Conservation (phyloP, 2,888 invertebrate genomes). For the Chymomyza procnemis region DNA sequence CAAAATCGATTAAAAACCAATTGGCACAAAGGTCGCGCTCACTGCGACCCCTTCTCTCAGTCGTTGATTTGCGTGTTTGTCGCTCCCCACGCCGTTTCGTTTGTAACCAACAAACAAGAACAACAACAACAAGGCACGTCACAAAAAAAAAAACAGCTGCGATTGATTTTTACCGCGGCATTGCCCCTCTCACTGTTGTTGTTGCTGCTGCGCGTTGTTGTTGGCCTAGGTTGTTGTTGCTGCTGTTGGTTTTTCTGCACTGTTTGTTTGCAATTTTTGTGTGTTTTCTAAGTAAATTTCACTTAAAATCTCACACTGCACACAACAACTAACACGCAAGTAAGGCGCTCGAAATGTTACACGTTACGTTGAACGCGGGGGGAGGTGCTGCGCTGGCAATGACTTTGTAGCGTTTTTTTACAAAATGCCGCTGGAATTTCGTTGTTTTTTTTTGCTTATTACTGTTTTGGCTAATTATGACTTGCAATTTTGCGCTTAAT, state of each 20-base stretch:
- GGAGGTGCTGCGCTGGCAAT: constrained; percentile 22
- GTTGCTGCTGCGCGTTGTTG: not conserved
- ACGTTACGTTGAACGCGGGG: too few relatives aligned
- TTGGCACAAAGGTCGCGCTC: constrained; percentile 28
- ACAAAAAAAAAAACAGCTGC: not conserved
- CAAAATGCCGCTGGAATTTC: not conserved
- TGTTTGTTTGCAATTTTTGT: too few relatives aligned
- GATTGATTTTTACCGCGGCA: constrained; percentile 8
- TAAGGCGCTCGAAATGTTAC: constrained; percentile 48
- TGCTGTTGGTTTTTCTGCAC: not conserved
- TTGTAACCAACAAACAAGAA: not conserved
- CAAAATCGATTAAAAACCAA: constrained; percentile 70
- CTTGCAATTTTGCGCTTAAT: not conserved
- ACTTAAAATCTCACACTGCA: too few relatives aligned
- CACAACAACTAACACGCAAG: constrained; percentile 12
- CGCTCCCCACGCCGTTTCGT: not conserved
- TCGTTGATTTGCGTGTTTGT: not conserved
- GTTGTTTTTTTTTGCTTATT: constrained; percentile 12
- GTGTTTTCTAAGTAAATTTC: constrained; percentile 36
- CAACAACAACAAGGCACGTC: too few relatives aligned
- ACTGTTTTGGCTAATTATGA: not conserved
- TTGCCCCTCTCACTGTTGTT: not conserved
- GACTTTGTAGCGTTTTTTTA: not conserved
- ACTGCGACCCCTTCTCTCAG: too few relatives aligned
- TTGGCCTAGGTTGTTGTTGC: constrained; percentile 2